Conservation (phyloP, 30 jellyfish, hydroid and myxozoan genomes). For the Aurelia coerulea region DNA sequence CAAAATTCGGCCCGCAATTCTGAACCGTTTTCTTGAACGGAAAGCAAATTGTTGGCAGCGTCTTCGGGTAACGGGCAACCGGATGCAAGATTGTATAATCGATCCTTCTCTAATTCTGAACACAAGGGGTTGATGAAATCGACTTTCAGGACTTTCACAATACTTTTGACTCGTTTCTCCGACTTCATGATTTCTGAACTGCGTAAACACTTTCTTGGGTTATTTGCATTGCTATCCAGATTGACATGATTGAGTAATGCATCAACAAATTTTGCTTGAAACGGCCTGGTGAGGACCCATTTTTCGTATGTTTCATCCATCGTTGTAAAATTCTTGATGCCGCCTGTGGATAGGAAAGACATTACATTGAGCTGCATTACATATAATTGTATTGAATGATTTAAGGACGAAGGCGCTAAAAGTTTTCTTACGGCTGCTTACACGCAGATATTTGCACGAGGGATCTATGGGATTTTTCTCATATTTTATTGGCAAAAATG, state of each 20-base stretch:
- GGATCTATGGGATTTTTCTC: neutral
- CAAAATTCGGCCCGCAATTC: no score
- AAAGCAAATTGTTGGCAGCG: no score
- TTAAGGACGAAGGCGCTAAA: neutral
- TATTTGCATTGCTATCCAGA: constrained; percentile 7
- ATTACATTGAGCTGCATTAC: neutral
- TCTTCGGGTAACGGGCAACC: no score
- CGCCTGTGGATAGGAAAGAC: constrained; percentile 9
- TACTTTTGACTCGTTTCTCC: neutral
- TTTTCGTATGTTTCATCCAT: constrained; percentile 36
- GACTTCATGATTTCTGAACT: constrained; percentile 17
- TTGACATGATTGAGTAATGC: constrained; percentile 14
- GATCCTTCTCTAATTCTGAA: constrained; percentile 35
- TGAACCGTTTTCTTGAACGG: no score
- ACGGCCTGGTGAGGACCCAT: constrained; percentile 28
- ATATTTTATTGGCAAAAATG: neutral
- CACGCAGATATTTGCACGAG: neutral
- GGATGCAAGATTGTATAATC: no score
- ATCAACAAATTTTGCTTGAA: constrained; percentile 45
- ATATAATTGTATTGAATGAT: neutral
- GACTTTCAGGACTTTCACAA: constrained; percentile 32
- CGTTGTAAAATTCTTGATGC: constrained; percentile 27
- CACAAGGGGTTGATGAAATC: constrained; percentile 37
- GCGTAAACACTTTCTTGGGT: constrained; percentile 40
- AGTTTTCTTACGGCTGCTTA: neutral